Percentiles rank a stretch among this genome's conserved stretches.
These are phyloP conservation scores for Platycercus adscitus DNA, from an alignment of 2,113 vertebrate species.

Conservation along the genomic window DNA sequence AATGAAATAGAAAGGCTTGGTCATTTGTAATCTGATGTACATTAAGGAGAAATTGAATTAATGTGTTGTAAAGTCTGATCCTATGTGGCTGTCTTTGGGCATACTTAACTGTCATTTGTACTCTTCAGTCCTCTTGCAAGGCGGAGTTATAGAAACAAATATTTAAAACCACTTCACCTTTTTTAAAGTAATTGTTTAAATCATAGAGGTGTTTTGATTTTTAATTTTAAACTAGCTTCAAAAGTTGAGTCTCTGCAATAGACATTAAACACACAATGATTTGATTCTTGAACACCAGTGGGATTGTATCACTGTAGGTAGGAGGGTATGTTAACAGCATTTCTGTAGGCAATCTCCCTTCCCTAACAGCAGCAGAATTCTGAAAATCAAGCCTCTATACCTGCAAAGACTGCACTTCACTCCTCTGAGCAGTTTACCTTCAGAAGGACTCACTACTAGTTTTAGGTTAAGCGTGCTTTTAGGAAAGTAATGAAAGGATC, in stretches of 20 bases:
- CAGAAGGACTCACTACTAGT: neutral
- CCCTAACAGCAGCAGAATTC: neutral
- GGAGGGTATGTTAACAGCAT: neutral
- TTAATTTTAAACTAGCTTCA: neutral
- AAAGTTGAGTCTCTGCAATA: neutral
- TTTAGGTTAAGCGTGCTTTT: neutral
- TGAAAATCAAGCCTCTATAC: neutral
- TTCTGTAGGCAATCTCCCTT: neutral
- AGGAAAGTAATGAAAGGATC: neutral
- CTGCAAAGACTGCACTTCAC: neutral
- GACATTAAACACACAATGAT: neutral
- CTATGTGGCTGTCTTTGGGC: neutral
- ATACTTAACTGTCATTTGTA: neutral
- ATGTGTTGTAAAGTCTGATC: neutral
- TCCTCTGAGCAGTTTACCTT: neutral
- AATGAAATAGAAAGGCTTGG: neutral
- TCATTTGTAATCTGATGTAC: constrained; percentile 7
- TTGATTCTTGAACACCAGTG: neutral
- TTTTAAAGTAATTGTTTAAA: neutral
- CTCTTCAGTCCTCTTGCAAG: neutral
- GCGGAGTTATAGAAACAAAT: neutral
- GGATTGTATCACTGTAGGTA: neutral
- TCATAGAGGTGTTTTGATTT: neutral
- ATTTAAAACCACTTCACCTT: neutral
- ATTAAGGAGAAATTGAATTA: constrained; percentile 1